These are phyloP conservation scores for Noctua pronuba DNA, from an alignment of 2,888 invertebrate species.

Conservation along the genomic window DNA sequence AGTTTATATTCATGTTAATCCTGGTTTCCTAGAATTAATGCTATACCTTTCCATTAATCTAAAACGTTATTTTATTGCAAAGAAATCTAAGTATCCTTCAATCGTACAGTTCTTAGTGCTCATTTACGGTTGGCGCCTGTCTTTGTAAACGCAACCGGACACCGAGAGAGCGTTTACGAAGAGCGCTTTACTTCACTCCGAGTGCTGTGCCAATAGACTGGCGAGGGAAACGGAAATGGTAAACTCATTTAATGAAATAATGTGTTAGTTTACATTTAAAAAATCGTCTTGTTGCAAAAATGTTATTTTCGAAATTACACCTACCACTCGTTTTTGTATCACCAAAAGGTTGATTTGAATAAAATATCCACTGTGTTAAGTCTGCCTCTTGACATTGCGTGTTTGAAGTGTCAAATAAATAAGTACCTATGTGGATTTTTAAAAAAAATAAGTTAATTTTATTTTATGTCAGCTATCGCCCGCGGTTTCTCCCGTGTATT, in stretches of 20 bases:
- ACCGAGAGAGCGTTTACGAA: slow-evolving; percentile 55
- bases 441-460: neutral
- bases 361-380: neutral
- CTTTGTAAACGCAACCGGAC: slow-evolving; percentile 68
- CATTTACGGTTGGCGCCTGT: slow-evolving; percentile 54
- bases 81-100: slow-evolving; percentile 7
- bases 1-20: neutral
- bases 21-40: neutral
- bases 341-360: neutral
- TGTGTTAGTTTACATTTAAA: neutral
- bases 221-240: neutral
- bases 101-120: neutral
- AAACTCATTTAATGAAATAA: slow-evolving; percentile 18
- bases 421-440: neutral
- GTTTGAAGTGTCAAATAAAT: neutral
- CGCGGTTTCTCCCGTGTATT: too few species aligned
- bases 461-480: too few species aligned
- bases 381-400: neutral
- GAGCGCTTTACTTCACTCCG: slow-evolving; percentile 39
- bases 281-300: neutral
- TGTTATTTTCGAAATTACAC: neutral
- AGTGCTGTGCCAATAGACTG: slow-evolving; percentile 48
- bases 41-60: neutral
- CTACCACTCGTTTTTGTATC: neutral
- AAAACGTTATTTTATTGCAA: neutral